Evolutionary conservation across 2,888 invertebrate genomes (phyloP).

Genomic region (Acleris cristana): DNA sequence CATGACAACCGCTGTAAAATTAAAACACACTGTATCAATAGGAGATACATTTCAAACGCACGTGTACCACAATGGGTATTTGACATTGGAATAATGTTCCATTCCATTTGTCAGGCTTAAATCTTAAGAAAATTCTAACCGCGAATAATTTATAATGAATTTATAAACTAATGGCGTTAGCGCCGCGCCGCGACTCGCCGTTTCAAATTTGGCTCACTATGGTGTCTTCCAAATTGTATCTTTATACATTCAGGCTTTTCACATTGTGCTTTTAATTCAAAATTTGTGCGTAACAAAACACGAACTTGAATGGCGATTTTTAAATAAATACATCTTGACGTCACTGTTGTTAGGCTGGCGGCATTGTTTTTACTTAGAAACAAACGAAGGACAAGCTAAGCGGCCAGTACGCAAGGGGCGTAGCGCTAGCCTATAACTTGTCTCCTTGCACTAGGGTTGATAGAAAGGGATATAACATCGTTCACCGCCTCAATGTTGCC

Average conservation of each 20-base stretch:
- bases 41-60: neutral
- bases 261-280: constrained; percentile 65
- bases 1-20: neutral
- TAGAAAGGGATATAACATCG: constrained; percentile 18
- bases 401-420: too few relatives aligned
- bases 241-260: constrained; percentile 62
- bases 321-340: constrained; percentile 24
- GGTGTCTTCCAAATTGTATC: constrained; percentile 78
- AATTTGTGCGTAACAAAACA: constrained; percentile 66
- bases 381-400: neutral
- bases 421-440: neutral
- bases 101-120: constrained; percentile 32
- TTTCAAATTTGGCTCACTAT: constrained; percentile 72
- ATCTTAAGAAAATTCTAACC: constrained; percentile 35
- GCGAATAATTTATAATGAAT: constrained; percentile 34
- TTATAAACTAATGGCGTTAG: constrained; percentile 40
- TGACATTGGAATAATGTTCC: constrained; percentile 15
- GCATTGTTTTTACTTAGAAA: neutral
- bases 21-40: neutral
- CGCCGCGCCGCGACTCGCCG: constrained; percentile 42
- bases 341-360: constrained; percentile 10
- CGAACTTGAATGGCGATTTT: constrained; percentile 43
- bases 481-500: neutral
- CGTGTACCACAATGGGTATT: constrained; percentile 21
- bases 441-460: neutral